Evolutionary conservation across 2,797 vertebrate genomes (phyloP), one percentile per base, ranked within the genome.

Genomic region (Crenuchus spilurus): DNA sequence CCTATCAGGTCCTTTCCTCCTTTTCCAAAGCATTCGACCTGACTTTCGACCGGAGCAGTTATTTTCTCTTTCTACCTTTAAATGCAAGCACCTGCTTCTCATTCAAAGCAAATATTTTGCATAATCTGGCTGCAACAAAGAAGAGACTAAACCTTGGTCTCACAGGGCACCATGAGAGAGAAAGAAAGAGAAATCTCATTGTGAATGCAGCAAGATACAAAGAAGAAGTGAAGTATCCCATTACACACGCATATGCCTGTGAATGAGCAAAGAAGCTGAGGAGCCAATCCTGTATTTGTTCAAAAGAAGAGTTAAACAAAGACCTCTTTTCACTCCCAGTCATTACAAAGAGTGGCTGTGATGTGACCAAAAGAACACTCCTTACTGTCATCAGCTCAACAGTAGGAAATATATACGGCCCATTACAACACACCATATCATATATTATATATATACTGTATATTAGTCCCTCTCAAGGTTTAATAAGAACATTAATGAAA

Each of bases 181-280:
- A 78, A 83, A 72, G 58, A 57, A 52, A 68, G 69, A 75, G 63
- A 78, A 83, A 72, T 72, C 74, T 66, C 75, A 77, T 74, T 77
- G 77, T 79, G 74, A 80, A 77, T 79, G 69, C 74, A 77, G 58
- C 74, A 58, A 66, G 49, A 74, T 61, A 75, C 64, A 79, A 81
- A 81, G 58, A 76, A 80, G 60, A 77, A 79, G 61, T 66, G 37
- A 71, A 80, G 77, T 74, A 83, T 83, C 82, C 72, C 68, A 79
- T 83, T 81, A 83, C 77, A 79, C 68, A 81, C 60, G 46, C 70
- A 60, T 78, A 76, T 39, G 61, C 71, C 61, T 71, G 71, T 72
- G 79, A 83, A 83, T 51, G 71, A 75, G 74, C 54, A 72, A n/a
- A 67, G 54, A 58, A 39, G 60, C 62, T 44, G 70, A 41, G 16